Base-by-base conservation (phyloP, 1,140 invertebrate genomes). In the Amyelois transitella region DNA sequence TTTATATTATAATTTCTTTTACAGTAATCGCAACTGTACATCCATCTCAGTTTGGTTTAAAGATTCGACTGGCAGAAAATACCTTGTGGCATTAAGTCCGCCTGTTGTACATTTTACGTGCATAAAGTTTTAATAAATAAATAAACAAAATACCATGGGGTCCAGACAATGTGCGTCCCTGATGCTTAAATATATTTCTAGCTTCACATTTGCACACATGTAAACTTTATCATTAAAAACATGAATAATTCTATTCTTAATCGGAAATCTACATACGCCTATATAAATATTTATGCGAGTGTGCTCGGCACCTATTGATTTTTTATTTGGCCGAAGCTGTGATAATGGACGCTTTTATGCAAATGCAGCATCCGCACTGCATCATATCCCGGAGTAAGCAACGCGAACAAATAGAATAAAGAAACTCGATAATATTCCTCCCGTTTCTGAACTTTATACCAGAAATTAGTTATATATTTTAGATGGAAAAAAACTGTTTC, bases 341-440 rank as follows among this genome's bases (percentile, higher is more conserved):
- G 70, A 81, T 84, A 81, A 84, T 81, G 77, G 78, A 71, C 66
- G 77, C 78, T 81, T 84, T 79, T 84, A 81, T 81, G 78, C 73
- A 81, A 80, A 84, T 81, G 71, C 70, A 72, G 70, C 72, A 74
- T 74, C 71, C 75, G 77, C 75, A 81, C 61, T 81, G 75, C 77
- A 79, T 80, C 77, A 78, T 80, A 72, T 66, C 50, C 66, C 49
- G 63, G 61, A 62, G 69, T 68, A 65, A 68, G 55, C 58, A 64
- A 68, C 44, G 55, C 64, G 60, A 58, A 57, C 62, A 75, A 81
- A 81, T 66, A 64, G 64, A 64, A 69, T 64, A 73, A 66, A 67
- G 47, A 43, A 51, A 44, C 22, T 49, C 2, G 47, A 22, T 38
- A 38, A 38, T 14, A 38, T 28, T 28, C 25, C 25, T 10, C 12